phyloP scores from a whole-genome alignment of 2,113 vertebrate species.

The Perca schrenkii region DNA sequence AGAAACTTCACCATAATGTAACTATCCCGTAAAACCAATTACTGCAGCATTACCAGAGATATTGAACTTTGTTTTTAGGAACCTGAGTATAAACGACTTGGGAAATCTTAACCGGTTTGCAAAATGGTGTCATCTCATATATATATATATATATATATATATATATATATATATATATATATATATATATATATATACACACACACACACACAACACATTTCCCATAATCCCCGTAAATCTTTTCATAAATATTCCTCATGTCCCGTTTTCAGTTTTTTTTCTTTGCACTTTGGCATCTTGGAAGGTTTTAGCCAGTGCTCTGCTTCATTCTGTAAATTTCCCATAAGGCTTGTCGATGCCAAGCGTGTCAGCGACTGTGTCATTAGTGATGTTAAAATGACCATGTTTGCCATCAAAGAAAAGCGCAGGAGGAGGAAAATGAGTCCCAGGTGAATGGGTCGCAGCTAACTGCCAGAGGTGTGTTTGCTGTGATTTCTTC shows the following conservation, averaged over 20 bases:
- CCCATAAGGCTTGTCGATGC: not conserved
- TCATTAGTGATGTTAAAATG: slow-evolving; percentile 13
- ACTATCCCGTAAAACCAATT: not conserved
- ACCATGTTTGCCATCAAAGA: not conserved
- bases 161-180: too few species aligned
- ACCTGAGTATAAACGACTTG: not conserved
- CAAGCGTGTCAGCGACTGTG: not conserved
- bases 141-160: too few species aligned
- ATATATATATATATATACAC: too few species aligned
- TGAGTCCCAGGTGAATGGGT: slow-evolving; percentile 15
- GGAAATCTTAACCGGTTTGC: not conserved
- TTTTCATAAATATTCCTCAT: too few species aligned
- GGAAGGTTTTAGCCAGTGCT: not conserved
- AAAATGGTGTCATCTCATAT: not conserved
- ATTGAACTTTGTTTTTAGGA: not conserved
- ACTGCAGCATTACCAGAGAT: not conserved
- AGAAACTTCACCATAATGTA: too few species aligned
- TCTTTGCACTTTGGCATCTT: not conserved
- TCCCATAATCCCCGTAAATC: not conserved
- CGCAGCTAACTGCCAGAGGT: not conserved
- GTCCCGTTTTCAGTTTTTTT: not conserved
- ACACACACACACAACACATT: too few species aligned
- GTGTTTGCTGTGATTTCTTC: slow-evolving; percentile 2
- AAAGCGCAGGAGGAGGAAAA: not conserved
- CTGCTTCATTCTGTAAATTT: not conserved